A percentile compares a stretch with the other conserved stretches of the same genome.
Conservation (phyloP, 2,113 vertebrate species). For the Otus sunia region DNA sequence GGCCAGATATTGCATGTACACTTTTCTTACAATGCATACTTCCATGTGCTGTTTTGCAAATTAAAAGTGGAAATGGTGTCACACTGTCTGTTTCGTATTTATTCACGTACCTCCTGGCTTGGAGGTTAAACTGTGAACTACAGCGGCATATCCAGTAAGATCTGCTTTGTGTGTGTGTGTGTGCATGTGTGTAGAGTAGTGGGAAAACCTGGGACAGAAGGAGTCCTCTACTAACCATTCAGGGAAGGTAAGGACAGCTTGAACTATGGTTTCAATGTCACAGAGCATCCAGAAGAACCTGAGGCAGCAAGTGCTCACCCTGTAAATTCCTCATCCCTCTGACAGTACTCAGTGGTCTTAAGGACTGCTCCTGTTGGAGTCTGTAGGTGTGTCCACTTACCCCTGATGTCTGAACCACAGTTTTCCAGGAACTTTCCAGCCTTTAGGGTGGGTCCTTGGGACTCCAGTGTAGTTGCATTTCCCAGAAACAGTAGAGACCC, state of each 20-base stretch:
- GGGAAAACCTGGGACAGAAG: background rate
- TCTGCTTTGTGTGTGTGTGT: background rate
- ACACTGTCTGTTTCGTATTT: background rate
- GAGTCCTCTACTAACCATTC: background rate
- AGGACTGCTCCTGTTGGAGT: background rate
- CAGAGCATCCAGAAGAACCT: background rate
- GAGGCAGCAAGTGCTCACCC: background rate
- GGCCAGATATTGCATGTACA: fast-evolving
- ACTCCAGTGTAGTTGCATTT: background rate
- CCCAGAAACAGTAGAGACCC: background rate
- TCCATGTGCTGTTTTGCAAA: background rate
- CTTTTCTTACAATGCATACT: background rate
- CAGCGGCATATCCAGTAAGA: background rate
- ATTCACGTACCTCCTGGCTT: background rate
- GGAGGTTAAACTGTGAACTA: background rate
- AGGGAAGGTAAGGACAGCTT: background rate
- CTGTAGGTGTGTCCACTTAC: background rate
- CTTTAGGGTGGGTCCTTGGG: background rate
- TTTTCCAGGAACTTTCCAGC: background rate
- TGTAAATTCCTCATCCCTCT: background rate
- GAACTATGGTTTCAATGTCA: background rate
- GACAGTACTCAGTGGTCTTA: background rate
- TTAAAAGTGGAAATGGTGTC: background rate
- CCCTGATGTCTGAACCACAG: background rate
- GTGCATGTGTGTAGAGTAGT: background rate